Conservation (phyloP, 1,140 invertebrate genomes). For the Nomia melanderi region DNA sequence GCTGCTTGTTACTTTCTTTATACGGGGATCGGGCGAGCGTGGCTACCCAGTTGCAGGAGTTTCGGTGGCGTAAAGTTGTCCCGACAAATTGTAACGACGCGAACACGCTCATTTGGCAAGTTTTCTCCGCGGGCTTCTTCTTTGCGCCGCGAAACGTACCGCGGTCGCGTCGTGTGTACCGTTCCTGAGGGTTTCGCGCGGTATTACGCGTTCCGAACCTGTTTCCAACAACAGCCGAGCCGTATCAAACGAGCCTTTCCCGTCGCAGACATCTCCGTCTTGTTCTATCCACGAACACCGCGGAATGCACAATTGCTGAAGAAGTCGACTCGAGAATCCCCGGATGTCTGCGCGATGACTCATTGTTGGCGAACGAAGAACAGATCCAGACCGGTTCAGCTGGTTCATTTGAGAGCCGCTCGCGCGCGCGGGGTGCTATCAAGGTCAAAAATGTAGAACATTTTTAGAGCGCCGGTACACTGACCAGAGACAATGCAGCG, state of each 20-base stretch:
- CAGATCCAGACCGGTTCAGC: constrained; percentile 69
- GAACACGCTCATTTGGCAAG: constrained; percentile 3
- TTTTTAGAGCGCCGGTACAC: constrained; percentile 20
- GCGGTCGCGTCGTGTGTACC: not conserved
- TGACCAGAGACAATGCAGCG: constrained; percentile 3
- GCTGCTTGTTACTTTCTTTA: no score
- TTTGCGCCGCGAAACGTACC: not conserved
- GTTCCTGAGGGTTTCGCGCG: constrained; percentile 2
- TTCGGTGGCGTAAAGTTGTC: not conserved
- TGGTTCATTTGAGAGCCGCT: constrained; percentile 38
- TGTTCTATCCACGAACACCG: constrained; percentile 16
- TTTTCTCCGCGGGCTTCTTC: not conserved
- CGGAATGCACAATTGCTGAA: constrained; percentile 49
- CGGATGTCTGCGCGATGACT: constrained; percentile 64
- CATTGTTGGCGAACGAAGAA: constrained; percentile 68
- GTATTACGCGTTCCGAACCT: constrained; percentile 37
- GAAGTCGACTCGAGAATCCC: constrained; percentile 55
- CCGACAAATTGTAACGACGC: constrained; percentile 9
- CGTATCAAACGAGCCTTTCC: not conserved
- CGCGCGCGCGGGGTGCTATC: constrained; percentile 30
- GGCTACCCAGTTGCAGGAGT: not conserved
- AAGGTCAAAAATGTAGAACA: constrained; percentile 53
- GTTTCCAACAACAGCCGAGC: constrained; percentile 6
- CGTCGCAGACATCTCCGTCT: constrained; percentile 18
- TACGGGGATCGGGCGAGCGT: no score